Conservation (phyloP, 2,888 invertebrate genomes). For the Cordylochernes scorpioides region DNA sequence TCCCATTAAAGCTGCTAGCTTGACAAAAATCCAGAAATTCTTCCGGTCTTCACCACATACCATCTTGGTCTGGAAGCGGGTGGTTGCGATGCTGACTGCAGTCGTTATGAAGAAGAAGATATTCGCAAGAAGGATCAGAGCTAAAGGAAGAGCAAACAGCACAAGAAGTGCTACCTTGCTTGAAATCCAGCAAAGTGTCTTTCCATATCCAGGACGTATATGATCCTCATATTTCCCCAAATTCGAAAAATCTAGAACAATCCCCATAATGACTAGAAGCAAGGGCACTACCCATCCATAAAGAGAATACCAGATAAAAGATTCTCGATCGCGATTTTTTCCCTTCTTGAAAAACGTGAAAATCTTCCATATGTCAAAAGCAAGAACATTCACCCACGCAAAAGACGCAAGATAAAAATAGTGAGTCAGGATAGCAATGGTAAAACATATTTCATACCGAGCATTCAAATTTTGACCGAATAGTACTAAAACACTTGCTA, state of each 20-base stretch:
- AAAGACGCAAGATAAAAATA: constrained; percentile 19
- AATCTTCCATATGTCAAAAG: constrained; percentile 19
- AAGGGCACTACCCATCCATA: constrained; percentile 6
- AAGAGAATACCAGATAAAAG: constrained; percentile 3
- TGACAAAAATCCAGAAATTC: too few relatives aligned
- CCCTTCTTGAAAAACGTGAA: constrained; percentile 15
- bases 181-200: constrained; percentile 17
- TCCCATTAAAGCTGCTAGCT: constrained; percentile 25
- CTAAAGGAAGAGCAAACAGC: constrained; percentile 23
- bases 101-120: constrained; percentile 21
- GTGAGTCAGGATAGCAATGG: constrained; percentile 16
- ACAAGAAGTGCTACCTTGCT: constrained; percentile 19
- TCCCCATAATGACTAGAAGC: neutral
- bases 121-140: constrained; percentile 21
- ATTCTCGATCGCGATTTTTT: neutral
- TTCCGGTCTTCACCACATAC: constrained; percentile 1
- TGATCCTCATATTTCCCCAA: neutral
- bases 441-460: constrained; percentile 8
- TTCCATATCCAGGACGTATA: constrained; percentile 16
- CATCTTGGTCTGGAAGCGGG: constrained; percentile 1
- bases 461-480: constrained; percentile 8
- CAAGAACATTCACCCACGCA: constrained; percentile 20
- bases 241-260: constrained; percentile 1
- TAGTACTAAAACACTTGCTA: constrained; percentile 17
- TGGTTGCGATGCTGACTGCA: constrained; percentile 16